Base-by-base conservation (phyloP, 2,888 invertebrate genomes). In the Sympetrum striolatum region DNA sequence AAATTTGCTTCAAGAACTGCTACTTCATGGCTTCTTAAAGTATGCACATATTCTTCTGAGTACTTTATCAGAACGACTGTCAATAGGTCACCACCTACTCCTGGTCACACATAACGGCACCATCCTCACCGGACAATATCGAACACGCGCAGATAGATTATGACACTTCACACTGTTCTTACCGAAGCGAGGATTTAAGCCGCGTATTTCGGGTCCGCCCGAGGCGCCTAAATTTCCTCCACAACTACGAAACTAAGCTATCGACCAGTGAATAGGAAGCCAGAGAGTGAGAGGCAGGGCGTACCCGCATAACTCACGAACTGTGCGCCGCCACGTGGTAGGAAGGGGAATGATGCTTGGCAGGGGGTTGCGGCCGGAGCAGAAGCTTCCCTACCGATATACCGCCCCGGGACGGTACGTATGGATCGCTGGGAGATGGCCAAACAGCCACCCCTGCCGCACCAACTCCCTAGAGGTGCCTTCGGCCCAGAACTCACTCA, bases 401-500 rank as follows among this genome's bases (percentile, higher is more conserved):
- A 86, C 18, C 86, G 60, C 86, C 60, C 86, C 37, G 64, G 86
- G 86, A 64, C 86, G 60, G 86, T 58, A 58, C 60, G 86, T 86
- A 86, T 86, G 86, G 86, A 86, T 86, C 86, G 86, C 86, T 86
- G 86, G 86, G 60, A 86, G 86, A 86, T 86, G 58, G 86, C 86
- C 86, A 86, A 86, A 73, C 73, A 73, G 73, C 73, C 31, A 10
- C 25, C 64, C 64, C 60, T 60, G 60, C 18, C 60, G 1, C 60
- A 60, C 48, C 15, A n/a, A 44, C 80, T 39, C 80, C 39, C 37
- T 39, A 10, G 39, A 22, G 39, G 39, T 44, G 22, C 80, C 80
- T 80, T 22, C 35, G 14, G 48, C 53, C 81, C 31, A 8, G 25
- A 48, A 82, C 58, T 60, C 82, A 53, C 82, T 82, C 82, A 58